Base-by-base conservation (phyloP, 2,888 invertebrate genomes). In the Caenorhabditis angaria region DNA sequence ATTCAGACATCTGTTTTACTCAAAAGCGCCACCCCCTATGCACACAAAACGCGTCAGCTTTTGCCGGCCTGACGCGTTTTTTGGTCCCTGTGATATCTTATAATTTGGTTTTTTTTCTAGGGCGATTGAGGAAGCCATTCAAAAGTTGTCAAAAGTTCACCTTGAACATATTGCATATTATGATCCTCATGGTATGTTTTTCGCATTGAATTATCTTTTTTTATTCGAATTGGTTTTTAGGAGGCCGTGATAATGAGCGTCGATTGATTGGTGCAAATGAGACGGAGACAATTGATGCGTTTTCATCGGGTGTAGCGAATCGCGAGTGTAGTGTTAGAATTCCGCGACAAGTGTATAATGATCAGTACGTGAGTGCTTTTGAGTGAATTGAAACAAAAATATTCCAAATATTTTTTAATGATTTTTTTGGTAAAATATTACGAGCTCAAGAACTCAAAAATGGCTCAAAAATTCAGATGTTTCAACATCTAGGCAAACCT, bases 201-300 rank as follows among this genome's bases (percentile, higher is more conserved):
- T 10, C n/a, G 20, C 10, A 50, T 50, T 20, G 55, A 12, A 8
- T 51, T 51, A 8, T 24, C 24, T 51, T 22, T 24, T 10, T 22
- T 54, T 10, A 10, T 5, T 12, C 4, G 12, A 54, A 54, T 22
- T 54, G 6, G 28, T 54, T 54, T 48, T 48, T 18, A 48, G 71
- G 78, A 22, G 97, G 97, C 71, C 93, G 93, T 88, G 97, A 97
- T 90, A 97, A 97, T 89, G 94, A 94, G 88, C 91, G 97, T 74
- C 92, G 97, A 73, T 91, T 97, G 68, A 97, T 94, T 62, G 97
- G 97, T 70, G 92, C 91, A 10, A 95, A 94, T 88, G 97, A 97
- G 89, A 97, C 97, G 1, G 94, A 95, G 86, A 94, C 93, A 83
- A 96, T 97, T 88, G 93, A 94, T 88, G 95, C 96, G 88, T 97